Percentiles rank a stretch among this genome's conserved stretches.
These are phyloP conservation scores for Aurelia sp. DNA, from an alignment of 30 jellyfish, hydroid and myxozoan genomes.

Conservation along the genomic window DNA sequence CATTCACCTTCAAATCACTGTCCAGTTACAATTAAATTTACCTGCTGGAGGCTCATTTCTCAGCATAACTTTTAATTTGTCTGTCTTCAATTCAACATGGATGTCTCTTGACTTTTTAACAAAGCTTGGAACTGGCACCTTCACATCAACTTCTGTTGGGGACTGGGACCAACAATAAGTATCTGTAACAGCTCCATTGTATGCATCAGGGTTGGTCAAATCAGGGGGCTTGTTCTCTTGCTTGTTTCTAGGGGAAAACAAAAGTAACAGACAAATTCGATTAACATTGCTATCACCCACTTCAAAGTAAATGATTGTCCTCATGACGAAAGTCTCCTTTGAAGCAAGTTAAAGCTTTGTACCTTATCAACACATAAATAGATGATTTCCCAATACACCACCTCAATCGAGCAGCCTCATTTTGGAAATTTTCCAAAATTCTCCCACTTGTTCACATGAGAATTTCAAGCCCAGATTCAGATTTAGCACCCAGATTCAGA, in stretches of 20 bases:
- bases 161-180: constrained; percentile 90
- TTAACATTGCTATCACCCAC: no score
- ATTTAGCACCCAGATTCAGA: no score
- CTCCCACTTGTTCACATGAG: no score
- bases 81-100: constrained; percentile 60
- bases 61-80: constrained; percentile 44
- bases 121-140: constrained; percentile 73
- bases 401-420: no score
- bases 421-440: no score
- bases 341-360: no score
- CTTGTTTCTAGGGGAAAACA: neutral
- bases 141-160: constrained; percentile 76
- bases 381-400: no score
- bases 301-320: no score
- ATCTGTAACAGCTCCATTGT: constrained; percentile 88
- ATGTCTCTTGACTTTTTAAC: constrained; percentile 84
- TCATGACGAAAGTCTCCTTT: no score
- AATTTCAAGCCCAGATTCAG: no score
- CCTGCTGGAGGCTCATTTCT: constrained; percentile 81
- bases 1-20: neutral
- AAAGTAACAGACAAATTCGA: no score
- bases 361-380: no score
- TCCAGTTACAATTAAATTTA: neutral
- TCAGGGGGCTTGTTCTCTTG: constrained; percentile 18
- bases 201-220: constrained; percentile 55